A percentile compares a stretch with the other conserved stretches of the same genome.
Conservation (phyloP, 2,797 vertebrate genomes). For the Rhadinocentrus ornatus region DNA sequence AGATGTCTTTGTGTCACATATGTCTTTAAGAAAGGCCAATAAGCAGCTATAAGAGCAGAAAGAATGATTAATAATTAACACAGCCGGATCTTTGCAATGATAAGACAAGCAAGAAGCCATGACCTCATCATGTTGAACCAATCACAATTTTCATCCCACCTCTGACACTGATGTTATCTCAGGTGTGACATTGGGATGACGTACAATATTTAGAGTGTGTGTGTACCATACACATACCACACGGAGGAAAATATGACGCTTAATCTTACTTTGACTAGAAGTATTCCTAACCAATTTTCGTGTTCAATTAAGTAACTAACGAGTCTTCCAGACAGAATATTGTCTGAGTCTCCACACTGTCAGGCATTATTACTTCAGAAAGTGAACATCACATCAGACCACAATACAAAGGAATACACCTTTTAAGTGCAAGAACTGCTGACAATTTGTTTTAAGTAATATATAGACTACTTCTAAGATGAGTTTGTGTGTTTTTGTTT, state of each 20-base stretch:
- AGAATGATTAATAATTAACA: constrained; percentile 74
- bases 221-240: too few relatives aligned
- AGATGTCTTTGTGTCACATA: not conserved
- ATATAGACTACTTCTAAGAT: not conserved
- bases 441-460: constrained; percentile 25
- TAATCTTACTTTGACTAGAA: not conserved
- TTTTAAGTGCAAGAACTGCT: constrained; percentile 15
- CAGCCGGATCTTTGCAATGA: constrained; percentile 40
- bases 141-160: constrained; percentile 1
- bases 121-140: constrained; percentile 50
- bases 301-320: not conserved
- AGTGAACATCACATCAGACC: not conserved
- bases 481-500: constrained; percentile 3
- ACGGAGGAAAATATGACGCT: not conserved
- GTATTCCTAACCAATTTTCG: not conserved
- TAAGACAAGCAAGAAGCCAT: constrained; percentile 43
- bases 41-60: constrained; percentile 35
- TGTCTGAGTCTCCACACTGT: not conserved
- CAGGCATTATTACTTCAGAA: not conserved
- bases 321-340: not conserved
- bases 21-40: constrained; percentile 42
- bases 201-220: not conserved
- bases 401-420: not conserved
- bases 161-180: constrained; percentile 6
- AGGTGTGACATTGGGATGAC: not conserved